Conservation (phyloP, 2,113 vertebrate genomes). For the Scartelaos histophorus region DNA sequence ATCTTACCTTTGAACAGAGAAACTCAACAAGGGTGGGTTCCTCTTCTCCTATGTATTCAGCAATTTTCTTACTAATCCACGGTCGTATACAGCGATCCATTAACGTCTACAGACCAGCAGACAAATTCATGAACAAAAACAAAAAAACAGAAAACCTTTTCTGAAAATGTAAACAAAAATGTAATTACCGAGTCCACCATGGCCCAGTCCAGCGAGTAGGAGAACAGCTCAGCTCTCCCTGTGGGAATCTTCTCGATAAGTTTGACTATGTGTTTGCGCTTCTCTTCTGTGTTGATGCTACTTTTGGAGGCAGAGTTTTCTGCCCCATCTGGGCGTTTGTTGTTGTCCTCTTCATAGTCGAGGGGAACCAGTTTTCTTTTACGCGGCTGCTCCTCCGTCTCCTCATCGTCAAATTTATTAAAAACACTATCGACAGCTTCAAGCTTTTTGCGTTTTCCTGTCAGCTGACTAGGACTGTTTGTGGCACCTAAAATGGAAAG, state of each 20-base stretch:
- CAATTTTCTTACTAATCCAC: slow-evolving; percentile 99
- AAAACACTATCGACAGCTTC: slow-evolving; percentile 91
- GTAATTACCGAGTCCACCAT: slow-evolving; percentile 93
- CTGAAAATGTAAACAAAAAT: neutral
- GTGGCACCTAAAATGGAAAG: slow-evolving; percentile 79
- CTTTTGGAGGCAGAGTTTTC: slow-evolving; percentile 80
- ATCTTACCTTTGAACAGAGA: slow-evolving; percentile 93
- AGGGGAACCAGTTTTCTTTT: slow-evolving; percentile 96
- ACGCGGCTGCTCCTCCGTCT: slow-evolving; percentile 91
- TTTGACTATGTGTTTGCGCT: slow-evolving; percentile 97
- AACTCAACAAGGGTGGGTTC: slow-evolving; percentile 97
- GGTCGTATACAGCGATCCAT: slow-evolving; percentile 98
- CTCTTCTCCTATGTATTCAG: slow-evolving; percentile 99
- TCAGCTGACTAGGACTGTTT: slow-evolving; percentile 92
- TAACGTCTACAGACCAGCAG: slow-evolving; percentile 77
- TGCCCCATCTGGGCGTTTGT: slow-evolving; percentile 77
- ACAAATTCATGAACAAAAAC: neutral
- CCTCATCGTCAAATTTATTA: slow-evolving; percentile 98
- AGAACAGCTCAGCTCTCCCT: slow-evolving; percentile 95
- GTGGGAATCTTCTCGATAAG: slow-evolving; percentile 99
- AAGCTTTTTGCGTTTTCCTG: slow-evolving; percentile 93
- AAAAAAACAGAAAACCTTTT: neutral
- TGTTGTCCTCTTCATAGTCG: slow-evolving; percentile 97
- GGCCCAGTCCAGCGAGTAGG: slow-evolving; percentile 96
- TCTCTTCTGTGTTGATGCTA: slow-evolving; percentile 92